phyloP scores from a whole-genome alignment of 2,797 vertebrate genomes.

The Malurus splendens region DNA sequence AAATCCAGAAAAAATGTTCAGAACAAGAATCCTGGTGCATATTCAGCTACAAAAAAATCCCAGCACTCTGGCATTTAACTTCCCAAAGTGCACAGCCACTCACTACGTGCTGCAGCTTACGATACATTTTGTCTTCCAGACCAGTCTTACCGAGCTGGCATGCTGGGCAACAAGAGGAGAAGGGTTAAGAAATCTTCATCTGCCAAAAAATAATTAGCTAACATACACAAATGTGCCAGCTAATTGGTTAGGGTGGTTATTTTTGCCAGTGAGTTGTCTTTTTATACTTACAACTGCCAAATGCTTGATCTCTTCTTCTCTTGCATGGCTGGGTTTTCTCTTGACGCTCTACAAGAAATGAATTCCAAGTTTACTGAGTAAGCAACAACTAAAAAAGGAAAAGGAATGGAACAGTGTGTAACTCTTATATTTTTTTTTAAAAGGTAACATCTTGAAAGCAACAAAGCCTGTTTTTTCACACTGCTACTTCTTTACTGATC shows the following conservation, averaged over 20 bases:
- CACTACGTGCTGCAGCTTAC: conserved; percentile 59
- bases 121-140: conserved; percentile 55
- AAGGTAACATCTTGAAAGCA: not conserved
- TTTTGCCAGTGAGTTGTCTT: not conserved
- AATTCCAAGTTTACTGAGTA: conserved; percentile 9
- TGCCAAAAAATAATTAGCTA: conserved; percentile 4
- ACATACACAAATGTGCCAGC: not conserved
- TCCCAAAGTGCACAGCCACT: conserved; percentile 55
- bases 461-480: not conserved
- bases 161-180: conserved; percentile 56
- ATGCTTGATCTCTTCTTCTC: conserved; percentile 98
- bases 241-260: conserved; percentile 16
- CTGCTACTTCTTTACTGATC: not conserved
- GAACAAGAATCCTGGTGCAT: not conserved
- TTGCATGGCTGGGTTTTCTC: conserved; percentile 88
- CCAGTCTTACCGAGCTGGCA: conserved; percentile 65
- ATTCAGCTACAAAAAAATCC: not conserved
- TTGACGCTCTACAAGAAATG: conserved; percentile 81
- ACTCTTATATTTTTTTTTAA: not conserved
- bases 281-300: conserved; percentile 94
- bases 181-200: conserved; percentile 32
- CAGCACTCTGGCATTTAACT: conserved; percentile 29
- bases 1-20: not conserved
- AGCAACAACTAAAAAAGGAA: not conserved
- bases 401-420: not conserved